Evolutionary conservation across 2,113 vertebrate genomes (phyloP), one percentile per base, ranked within the genome.

Genomic region (Cranoglanis bouderius): DNA sequence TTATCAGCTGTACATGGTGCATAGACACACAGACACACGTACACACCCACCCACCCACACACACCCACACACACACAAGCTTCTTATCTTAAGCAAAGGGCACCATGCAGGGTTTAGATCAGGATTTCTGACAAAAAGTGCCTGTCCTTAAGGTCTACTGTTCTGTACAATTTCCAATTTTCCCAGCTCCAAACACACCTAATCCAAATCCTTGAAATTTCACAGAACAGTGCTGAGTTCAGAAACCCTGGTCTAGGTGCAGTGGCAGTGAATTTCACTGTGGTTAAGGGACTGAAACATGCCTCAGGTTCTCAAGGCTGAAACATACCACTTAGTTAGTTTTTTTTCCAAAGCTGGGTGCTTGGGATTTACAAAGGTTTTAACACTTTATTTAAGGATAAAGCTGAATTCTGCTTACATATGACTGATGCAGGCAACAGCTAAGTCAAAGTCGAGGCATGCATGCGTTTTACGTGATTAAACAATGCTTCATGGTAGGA

Each of bases 71-170:
- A 57, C 61, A 70, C 90, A 93, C 63, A 85, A 32, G 63, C 87
- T 85, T 92, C 86, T 92, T 70, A 53, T 74, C 24, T 88, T 53
- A 85, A 72, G 43, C 55, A 88, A 84, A 53, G 51, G 85, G 86
- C 63, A 55, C 29, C 63, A 85, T 82, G 89, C 83, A 85, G 83
- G 53, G n/a, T 74, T 65, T 21, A 26, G 8, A 40, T 29, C 75
- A 59, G 12, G 35, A 61, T 84, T 35, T 82, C 14, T 40, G 12
- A n/a, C 18, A 57, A 40, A 13, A 13, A 57, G 21, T n/a, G 57
- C n/a, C 19, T 14, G 35, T 38, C 32, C 21, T 83, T 24, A 61
- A 83, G 12, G 13, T 61, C 35, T 18, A 38, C 32, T 61, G 8
- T 61, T 55, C 35, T 59, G 55, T 55, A 38, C 35, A 61, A 83